Base-by-base conservation (phyloP, 2,888 invertebrate species). In the Gasteruption jaculator region DNA sequence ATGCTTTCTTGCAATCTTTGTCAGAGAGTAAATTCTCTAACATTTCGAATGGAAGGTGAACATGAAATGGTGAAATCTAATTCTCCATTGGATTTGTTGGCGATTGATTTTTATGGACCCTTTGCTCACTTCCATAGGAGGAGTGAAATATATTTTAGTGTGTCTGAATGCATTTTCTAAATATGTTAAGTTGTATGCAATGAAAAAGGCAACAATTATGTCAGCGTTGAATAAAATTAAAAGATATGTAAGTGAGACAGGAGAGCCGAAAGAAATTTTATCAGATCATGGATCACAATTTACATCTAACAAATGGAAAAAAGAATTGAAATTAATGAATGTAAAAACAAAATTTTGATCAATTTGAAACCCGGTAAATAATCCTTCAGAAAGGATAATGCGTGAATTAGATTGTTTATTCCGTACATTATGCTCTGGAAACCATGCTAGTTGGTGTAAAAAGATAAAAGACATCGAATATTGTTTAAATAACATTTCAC, bases 141-240 rank as follows among this genome's bases (percentile, higher is more conserved):
- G 38, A 20, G 46, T 49, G 2, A 26, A 49, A 6, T 52, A 52
- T 21, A 42, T 57, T 15, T 51, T 59, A 11, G 56, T 59, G 1
- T 37, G 50, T 4, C 40, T 58, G 1, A 53, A 59, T 30, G 19
- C 35, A 6, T 58, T 58, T 29, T 48, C 50, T 5, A 57, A 58
- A 36, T 54, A 47, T 39, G 44, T 57, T 3, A 45, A 41, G 27
- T 20, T 57, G 3, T 60, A 54, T 19, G 47, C 56, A 2, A 15
- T 60, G 5, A 47, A 50, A 19, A 41, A 38, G 16, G 57, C 50
- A 3, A 41, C 32, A 4, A 51, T 51, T 1, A 31, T n/a, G 25
- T 29, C 31, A n/a, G 39, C 48, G 4, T 38, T 46, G 1, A 37
- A 44, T 1, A 42, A 12, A 35, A 22, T 43, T 2, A n/a, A 39